Evolutionary conservation across 2,797 vertebrate species (phyloP), one percentile per base, ranked within the genome.

Genomic region (Enteromius thamalakanensis): DNA sequence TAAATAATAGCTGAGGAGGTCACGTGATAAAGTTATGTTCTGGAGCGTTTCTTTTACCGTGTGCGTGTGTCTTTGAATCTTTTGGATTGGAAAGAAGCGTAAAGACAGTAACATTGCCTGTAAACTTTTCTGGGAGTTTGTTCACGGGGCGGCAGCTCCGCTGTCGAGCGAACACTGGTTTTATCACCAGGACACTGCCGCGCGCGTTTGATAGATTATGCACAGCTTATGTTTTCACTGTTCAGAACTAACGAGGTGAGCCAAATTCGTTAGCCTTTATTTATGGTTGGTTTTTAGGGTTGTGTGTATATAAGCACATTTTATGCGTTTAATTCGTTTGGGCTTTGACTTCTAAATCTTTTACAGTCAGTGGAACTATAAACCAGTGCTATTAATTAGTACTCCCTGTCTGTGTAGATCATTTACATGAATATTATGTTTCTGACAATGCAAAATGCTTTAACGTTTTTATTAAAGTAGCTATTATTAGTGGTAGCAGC

Each of bases 141-240:
- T 49, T 58, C 42, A 2, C 67, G 53, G 15, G 10, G 15, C 51
- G 60, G 58, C n/a, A 32, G 72, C 45, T 42, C 45, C 19, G 60
- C 79, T 88, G 85, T 85, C 69, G 68, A 29, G 26, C 32, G 53
- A 15, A 49, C 47, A 42, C 32, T 37, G 53, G 53, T 58, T 74
- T 79, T 53, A 76, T 83, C 49, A 60, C 42, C 47, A 34, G 19
- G 37, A 77, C n/a, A 45, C 53, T 32, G 23, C 26, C 40, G 45
- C 1, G 19, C 11, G 19, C 19, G n/a, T 67, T 19, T n/a, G 11
- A 14, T 79, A 26, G 21, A 70, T 51, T 29, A 26, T 37, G 32
- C 32, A 23, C 12, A 47, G 42, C 1, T 45, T 21, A 60, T 45
- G 55, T 11, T 74, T 62, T 40, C 58, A 23, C 5, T 49, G 45